Conservation (phyloP, 2,797 vertebrate genomes). For the Diplodus puntazzo region DNA sequence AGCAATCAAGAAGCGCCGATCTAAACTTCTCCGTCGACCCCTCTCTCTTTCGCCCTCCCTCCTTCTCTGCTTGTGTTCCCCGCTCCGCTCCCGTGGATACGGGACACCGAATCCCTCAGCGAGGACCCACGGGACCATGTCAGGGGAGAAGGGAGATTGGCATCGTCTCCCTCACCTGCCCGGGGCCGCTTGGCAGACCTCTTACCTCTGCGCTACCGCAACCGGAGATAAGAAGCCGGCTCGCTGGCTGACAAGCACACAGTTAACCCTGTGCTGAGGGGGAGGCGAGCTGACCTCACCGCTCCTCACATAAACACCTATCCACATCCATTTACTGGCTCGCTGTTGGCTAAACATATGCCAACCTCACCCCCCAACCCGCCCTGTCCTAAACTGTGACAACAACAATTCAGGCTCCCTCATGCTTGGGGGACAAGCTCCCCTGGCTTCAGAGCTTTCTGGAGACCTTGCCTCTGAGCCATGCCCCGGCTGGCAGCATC, state of each 20-base stretch:
- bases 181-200: slow-evolving; percentile 71
- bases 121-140: slow-evolving; percentile 77
- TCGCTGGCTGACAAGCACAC: slow-evolving; percentile 42
- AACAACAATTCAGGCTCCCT: slow-evolving; percentile 65
- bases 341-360: slow-evolving; percentile 59
- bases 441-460: slow-evolving; percentile 69
- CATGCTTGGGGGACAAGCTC: slow-evolving; percentile 59
- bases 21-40: slow-evolving; percentile 53
- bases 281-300: slow-evolving; percentile 34
- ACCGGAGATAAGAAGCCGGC: slow-evolving; percentile 61
- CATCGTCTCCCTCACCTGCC: slow-evolving; percentile 76
- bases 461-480: slow-evolving; percentile 78
- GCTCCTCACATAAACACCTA: slow-evolving; percentile 30
- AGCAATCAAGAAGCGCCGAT: slow-evolving; percentile 73
- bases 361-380: slow-evolving; percentile 39
- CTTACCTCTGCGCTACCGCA: slow-evolving; percentile 55
- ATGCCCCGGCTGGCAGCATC: slow-evolving; percentile 82
- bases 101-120: slow-evolving; percentile 82
- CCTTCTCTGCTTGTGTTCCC: slow-evolving; percentile 53
- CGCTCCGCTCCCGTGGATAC: slow-evolving; percentile 83
- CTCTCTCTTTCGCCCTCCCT: slow-evolving; percentile 46
- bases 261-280: slow-evolving; percentile 49
- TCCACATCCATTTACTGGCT: slow-evolving; percentile 49
- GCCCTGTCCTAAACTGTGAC: slow-evolving; percentile 54
- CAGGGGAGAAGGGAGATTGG: slow-evolving; percentile 81